Percentiles rank a stretch among this genome's conserved stretches.
Evolutionary conservation across 2,113 vertebrate genomes (phyloP).

Genomic region (Hyaena hyaena): DNA sequence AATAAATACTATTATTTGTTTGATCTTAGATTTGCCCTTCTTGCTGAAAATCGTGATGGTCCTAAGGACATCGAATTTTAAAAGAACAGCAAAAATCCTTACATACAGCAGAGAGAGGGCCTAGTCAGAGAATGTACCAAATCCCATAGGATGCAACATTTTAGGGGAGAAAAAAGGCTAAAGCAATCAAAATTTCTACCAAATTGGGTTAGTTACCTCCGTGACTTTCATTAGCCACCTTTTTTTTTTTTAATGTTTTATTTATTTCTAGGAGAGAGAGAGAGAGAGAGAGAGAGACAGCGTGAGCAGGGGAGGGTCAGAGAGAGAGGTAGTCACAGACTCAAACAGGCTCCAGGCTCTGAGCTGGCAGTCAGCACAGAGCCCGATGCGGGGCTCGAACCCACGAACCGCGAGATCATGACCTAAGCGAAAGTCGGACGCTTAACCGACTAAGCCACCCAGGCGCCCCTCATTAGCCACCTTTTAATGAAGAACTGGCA

Average conservation of each 20-base stretch:
- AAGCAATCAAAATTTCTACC: not conserved
- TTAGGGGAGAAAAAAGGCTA: not conserved
- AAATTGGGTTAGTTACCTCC: not conserved
- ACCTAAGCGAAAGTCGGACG: no score
- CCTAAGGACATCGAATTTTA: not conserved
- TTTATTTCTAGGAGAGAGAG: no score
- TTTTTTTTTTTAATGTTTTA: not conserved
- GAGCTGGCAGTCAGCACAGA: no score
- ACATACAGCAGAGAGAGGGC: not conserved
- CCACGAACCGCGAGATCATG: no score
- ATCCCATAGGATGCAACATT: not conserved
- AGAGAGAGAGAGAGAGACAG: no score
- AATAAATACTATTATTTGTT: not conserved
- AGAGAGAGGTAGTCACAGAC: no score
- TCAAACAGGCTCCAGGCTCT: no score
- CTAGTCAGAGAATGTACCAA: not conserved
- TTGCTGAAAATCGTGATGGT: conserved; percentile 25
- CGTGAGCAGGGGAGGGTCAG: no score
- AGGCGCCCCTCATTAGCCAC: not conserved
- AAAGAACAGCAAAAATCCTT: conserved; percentile 6
- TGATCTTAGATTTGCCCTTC: not conserved
- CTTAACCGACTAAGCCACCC: no score
- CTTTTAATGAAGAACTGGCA: not conserved
- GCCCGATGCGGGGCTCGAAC: no score
- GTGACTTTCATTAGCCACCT: not conserved